Evolutionary conservation across 2,797 vertebrate species (phyloP).

Genomic region (Peromyscus nudipes): DNA sequence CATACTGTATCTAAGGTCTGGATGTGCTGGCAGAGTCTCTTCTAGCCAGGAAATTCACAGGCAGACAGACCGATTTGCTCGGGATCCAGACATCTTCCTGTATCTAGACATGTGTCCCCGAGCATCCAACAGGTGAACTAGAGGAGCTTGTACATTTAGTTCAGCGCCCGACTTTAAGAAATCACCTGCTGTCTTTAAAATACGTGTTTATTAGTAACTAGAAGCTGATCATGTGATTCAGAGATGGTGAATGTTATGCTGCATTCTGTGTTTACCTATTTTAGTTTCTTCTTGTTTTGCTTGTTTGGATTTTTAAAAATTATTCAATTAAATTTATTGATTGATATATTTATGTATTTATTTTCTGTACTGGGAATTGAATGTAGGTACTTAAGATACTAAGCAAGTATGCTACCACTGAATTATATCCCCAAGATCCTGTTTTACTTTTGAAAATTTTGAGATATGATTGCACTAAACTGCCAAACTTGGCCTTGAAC

Average conservation of each 20-base stretch:
- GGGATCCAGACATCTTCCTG: conserved; percentile 64
- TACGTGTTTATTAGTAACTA: conserved; percentile 30
- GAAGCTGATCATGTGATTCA: conserved; percentile 68
- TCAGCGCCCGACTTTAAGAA: conserved; percentile 67
- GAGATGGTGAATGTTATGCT: not conserved
- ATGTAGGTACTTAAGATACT: not conserved
- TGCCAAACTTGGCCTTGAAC: not conserved
- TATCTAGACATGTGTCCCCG: conserved; percentile 55
- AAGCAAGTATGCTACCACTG: not conserved
- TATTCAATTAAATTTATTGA: not conserved
- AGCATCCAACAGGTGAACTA: conserved; percentile 68
- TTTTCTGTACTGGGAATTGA: not conserved
- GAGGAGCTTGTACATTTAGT: conserved; percentile 58
- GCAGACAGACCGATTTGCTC: conserved; percentile 67
- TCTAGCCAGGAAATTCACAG: conserved; percentile 68
- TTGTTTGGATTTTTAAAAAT: not conserved
- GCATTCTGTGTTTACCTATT: not conserved
- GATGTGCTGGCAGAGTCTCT: conserved; percentile 42
- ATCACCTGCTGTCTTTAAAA: not conserved
- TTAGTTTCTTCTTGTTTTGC: not conserved
- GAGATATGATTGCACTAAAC: not conserved
- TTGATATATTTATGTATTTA: not conserved
- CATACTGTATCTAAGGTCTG: not conserved
- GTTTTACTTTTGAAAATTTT: not conserved
- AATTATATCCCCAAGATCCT: too few species aligned